These are phyloP conservation scores for Hybos culiciformis DNA, from an alignment of 2,888 invertebrate genomes.

Conservation along the genomic window DNA sequence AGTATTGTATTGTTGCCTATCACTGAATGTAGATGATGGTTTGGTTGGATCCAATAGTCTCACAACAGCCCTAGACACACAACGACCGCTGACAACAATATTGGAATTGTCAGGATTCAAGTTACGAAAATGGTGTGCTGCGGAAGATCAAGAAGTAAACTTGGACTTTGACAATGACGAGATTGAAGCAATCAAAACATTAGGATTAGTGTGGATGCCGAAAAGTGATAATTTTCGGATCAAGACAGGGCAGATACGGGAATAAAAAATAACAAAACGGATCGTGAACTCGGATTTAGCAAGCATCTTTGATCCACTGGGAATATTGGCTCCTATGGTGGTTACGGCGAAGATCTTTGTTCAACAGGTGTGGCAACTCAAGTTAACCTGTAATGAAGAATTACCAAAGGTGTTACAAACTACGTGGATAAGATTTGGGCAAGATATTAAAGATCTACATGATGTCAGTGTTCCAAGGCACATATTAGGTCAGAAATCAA, in stretches of 20 bases:
- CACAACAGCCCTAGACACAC: conserved; percentile 8
- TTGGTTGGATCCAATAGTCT: conserved; percentile 12
- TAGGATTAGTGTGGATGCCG: conserved; percentile 10
- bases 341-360: conserved; percentile 4
- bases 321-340: conserved; percentile 5
- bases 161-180: conserved; percentile 2
- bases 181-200: conserved; percentile 10
- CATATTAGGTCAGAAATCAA: background rate
- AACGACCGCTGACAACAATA: conserved; percentile 6
- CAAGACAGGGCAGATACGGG: background rate
- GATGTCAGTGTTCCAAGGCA: background rate
- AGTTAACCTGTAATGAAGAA: background rate
- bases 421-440: background rate
- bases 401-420: background rate
- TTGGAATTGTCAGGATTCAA: conserved; percentile 4
- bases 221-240: conserved; percentile 3
- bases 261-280: background rate
- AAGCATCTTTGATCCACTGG: conserved; percentile 8
- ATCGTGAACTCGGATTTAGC: conserved; percentile 3
- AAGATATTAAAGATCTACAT: background rate
- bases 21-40: conserved; percentile 15
- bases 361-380: conserved; percentile 5
- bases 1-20: too few species aligned
- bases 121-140: too few species aligned
- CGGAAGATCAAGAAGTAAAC: conserved; percentile 5